Conservation (phyloP, 2,888 invertebrate genomes). For the Pherbina coryleti region DNA sequence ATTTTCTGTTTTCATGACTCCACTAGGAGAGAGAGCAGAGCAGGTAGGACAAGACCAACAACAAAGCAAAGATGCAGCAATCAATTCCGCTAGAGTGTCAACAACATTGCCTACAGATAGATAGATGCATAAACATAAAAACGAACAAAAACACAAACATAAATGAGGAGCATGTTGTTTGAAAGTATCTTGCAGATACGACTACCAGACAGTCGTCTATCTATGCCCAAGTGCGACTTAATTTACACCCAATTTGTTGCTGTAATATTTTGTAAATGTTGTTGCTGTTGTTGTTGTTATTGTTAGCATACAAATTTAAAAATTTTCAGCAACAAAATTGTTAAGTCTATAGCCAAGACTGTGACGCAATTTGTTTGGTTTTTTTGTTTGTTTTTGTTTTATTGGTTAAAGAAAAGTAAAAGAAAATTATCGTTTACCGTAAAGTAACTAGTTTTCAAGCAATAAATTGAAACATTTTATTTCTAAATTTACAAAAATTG, state of each 20-base stretch:
- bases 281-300: too few relatives aligned
- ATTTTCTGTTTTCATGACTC: background rate
- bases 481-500: too few relatives aligned
- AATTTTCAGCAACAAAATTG: constrained; percentile 21
- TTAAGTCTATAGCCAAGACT: too few relatives aligned
- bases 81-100: constrained; percentile 40
- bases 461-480: too few relatives aligned
- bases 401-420: too few relatives aligned
- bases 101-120: constrained; percentile 6
- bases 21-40: background rate
- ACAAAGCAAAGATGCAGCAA: constrained; percentile 38
- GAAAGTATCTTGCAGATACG: too few relatives aligned
- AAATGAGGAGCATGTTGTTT: background rate
- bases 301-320: constrained; percentile 29
- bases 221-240: constrained; percentile 13
- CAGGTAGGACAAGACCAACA: constrained; percentile 11
- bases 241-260: constrained; percentile 40
- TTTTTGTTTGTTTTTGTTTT: too few relatives aligned
- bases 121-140: background rate
- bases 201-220: too few relatives aligned
- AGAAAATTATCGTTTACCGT: too few relatives aligned
- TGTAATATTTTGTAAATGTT: background rate
- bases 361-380: too few relatives aligned
- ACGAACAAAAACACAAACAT: too few relatives aligned
- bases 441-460: too few relatives aligned